Conservation (phyloP, 1,140 invertebrate species). For the Daktulosphaira vitifoliae region DNA sequence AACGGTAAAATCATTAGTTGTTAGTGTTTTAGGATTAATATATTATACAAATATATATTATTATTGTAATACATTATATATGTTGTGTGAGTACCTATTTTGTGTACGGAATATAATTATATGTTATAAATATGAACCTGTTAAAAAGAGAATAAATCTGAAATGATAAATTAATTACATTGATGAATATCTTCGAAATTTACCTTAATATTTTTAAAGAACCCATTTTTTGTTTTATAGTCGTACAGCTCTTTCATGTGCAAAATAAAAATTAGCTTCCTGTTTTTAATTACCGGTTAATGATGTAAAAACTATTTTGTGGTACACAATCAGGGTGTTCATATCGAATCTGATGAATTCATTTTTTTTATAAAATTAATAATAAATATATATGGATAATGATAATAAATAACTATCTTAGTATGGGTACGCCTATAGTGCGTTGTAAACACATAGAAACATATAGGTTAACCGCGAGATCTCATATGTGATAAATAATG, state of each 20-base stretch:
- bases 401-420: constrained; percentile 2
- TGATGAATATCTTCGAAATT: too few relatives aligned
- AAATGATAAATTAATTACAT: too few relatives aligned
- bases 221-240: too few relatives aligned
- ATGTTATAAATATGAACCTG: too few relatives aligned
- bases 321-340: constrained; percentile 24
- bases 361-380: constrained; percentile 24
- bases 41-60: background rate
- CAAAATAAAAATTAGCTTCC: too few relatives aligned
- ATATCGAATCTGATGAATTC: constrained; percentile 22
- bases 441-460: background rate
- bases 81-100: constrained; percentile 14
- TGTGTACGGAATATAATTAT: too few relatives aligned
- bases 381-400: background rate
- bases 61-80: constrained; percentile 21
- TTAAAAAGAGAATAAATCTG: too few relatives aligned
- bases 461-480: constrained; percentile 6
- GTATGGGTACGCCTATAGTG: background rate
- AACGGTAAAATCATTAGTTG: constrained; percentile 29
- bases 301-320: constrained; percentile 7
- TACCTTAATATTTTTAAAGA: too few relatives aligned
- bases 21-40: constrained; percentile 31
- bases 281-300: too few relatives aligned
- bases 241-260: too few relatives aligned
- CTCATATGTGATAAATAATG: constrained; percentile 20